phyloP scores from a whole-genome alignment of 2,888 invertebrate genomes.

The Spodoptera picta region DNA sequence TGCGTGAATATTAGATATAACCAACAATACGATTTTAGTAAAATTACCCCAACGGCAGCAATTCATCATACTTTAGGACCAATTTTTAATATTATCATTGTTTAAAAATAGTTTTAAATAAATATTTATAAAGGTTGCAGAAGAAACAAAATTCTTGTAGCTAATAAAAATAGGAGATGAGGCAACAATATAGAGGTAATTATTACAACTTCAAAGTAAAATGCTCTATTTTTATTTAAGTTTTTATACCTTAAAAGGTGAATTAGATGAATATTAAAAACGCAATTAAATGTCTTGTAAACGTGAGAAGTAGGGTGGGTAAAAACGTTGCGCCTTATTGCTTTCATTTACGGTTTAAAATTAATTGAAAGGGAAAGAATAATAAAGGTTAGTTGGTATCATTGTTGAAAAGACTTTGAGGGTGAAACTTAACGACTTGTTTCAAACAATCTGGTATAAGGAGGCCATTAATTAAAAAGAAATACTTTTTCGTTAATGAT shows the following conservation, averaged over 20 bases:
- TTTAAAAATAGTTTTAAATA: too few species aligned
- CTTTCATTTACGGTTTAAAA: conserved; percentile 41
- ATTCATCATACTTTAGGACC: too few species aligned
- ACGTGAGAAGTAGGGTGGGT: conserved; percentile 14
- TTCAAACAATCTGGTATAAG: conserved; percentile 10
- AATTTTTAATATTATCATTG: too few species aligned
- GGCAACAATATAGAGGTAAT: too few species aligned
- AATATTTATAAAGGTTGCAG: not conserved
- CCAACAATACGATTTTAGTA: too few species aligned
- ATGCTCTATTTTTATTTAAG: too few species aligned
- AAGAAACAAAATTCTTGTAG: not conserved
- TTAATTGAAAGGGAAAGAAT: conserved; percentile 42
- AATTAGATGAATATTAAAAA: conserved; percentile 13
- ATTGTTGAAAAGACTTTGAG: conserved; percentile 25
- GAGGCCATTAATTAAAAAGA: conserved; percentile 26
- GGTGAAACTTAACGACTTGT: conserved; percentile 25
- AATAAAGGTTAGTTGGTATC: conserved; percentile 30
- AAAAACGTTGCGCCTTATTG: conserved; percentile 21
- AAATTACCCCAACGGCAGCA: too few species aligned
- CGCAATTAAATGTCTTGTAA: conserved; percentile 14
- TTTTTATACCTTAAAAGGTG: not conserved
- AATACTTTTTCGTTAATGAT: conserved; percentile 15
- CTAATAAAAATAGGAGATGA: too few species aligned
- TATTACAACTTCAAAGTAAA: too few species aligned
- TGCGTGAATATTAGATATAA: too few species aligned